Evolutionary conservation across 2,113 vertebrate species (phyloP), one percentile per base, ranked within the genome.

Genomic region (Prinia subflava): DNA sequence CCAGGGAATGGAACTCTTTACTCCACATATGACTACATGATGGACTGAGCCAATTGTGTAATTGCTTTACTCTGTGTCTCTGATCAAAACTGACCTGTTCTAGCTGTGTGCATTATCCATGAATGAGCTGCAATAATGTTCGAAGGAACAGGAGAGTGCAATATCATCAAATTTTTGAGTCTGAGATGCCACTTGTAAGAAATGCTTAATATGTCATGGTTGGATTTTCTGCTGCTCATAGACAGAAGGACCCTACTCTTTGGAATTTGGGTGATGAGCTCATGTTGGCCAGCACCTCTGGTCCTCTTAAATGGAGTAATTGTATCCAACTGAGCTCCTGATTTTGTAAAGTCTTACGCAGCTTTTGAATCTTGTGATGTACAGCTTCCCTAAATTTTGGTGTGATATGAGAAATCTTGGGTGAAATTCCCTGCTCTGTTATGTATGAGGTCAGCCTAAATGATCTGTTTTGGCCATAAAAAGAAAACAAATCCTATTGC

Each of bases 371-470:
- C 62, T 76, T 80, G 41, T 81, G 83, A 93, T 90, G 35, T 91
- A 64, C 46, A 79, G 79, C 87, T 95, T 96, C 76, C 62, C 57
- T 78, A 20, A 50, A 52, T 88, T 86, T 90, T 89, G 27, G 18
- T 91, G 62, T 79, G 94, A 83, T 87, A 46, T 24, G 83, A 94
- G 86, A 85, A 89, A 92, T 88, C 71, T 56, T 67, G 89, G 65
- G 90, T 94, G 85, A 95, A 94, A 81, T 94, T 85, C 62, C 42
- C 41, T 56, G 25, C 62, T 83, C 65, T 71, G 69, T 90, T 97
- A 31, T 57, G 62, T 68, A 77, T 94, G 96, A 97, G 59, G 62
- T 96, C 94, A 96, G 73, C 73, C 57, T 89, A 73, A 83, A 75
- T 68, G 73, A 92, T 93, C 73, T 94, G 22, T 85, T 89, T 92